Evolutionary conservation across 2,888 invertebrate species (phyloP).

Genomic region (Eristalinus sepulchralis): DNA sequence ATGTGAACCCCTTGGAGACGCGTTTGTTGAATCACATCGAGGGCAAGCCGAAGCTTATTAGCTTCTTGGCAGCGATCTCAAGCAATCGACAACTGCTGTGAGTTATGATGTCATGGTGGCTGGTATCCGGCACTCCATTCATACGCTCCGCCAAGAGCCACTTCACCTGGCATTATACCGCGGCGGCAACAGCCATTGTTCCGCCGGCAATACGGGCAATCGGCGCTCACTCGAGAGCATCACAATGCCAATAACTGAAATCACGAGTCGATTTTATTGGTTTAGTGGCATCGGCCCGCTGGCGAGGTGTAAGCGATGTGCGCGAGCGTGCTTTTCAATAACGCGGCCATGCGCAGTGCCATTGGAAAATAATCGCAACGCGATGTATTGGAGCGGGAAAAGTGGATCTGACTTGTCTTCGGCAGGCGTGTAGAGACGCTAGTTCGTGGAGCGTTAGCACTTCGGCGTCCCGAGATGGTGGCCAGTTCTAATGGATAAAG

Average conservation of each 20-base stretch:
- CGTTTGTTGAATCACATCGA: conserved; percentile 50
- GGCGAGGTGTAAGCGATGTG: conserved; percentile 26
- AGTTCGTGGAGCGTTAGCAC: conserved; percentile 60
- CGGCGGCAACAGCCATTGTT: conserved; percentile 47
- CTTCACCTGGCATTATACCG: conserved; percentile 49
- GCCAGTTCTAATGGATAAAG: conserved; percentile 54
- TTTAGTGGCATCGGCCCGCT: conserved; percentile 51
- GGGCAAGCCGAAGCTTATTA: conserved; percentile 64
- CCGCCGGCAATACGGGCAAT: conserved; percentile 59
- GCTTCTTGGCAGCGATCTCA: conserved; percentile 60
- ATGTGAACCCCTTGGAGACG: background rate
- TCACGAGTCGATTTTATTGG: conserved; percentile 70
- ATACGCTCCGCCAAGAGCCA: conserved; percentile 44
- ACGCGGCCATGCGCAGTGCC: conserved; percentile 34
- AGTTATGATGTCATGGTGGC: conserved; percentile 69
- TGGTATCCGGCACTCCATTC: conserved; percentile 69
- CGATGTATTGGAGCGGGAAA: conserved; percentile 36
- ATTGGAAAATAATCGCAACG: conserved; percentile 22
- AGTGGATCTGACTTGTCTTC: conserved; percentile 39
- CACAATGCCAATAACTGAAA: conserved; percentile 67
- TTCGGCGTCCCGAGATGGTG: conserved; percentile 47
- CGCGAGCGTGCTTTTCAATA: conserved; percentile 60
- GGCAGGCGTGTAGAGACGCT: conserved; percentile 55
- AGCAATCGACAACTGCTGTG: conserved; percentile 47
- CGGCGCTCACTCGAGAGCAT: conserved; percentile 59